phyloP scores from a whole-genome alignment of 2,113 vertebrate genomes.

The Alouatta palliata region DNA sequence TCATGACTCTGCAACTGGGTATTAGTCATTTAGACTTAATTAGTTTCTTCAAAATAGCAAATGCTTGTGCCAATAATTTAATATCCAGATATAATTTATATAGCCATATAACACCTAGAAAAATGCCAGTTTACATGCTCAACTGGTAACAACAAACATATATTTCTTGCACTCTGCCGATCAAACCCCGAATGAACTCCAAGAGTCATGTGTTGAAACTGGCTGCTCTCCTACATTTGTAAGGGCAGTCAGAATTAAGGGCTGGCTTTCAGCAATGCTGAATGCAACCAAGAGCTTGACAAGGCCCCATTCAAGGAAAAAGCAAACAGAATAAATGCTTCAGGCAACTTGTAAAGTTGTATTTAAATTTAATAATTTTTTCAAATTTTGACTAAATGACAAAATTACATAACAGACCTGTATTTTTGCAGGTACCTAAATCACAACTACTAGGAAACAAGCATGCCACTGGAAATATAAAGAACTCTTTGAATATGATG shows the following conservation, averaged over 20 bases:
- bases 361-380: neutral
- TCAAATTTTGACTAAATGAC: neutral
- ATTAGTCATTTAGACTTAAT: conserved; percentile 68
- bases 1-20: conserved; percentile 59
- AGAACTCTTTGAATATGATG: neutral
- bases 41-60: conserved; percentile 62
- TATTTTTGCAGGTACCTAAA: neutral
- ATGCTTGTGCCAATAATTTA: neutral
- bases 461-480: neutral
- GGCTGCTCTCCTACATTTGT: neutral
- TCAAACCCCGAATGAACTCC: conserved; percentile 59
- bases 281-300: neutral
- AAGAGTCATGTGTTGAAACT: conserved; percentile 16
- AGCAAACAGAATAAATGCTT: neutral
- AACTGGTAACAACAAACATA: neutral
- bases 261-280: neutral
- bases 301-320: conserved; percentile 7
- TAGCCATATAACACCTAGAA: conserved; percentile 22
- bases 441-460: conserved; percentile 11
- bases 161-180: conserved; percentile 22
- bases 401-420: neutral
- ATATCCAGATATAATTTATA: conserved; percentile 18
- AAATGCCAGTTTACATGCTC: neutral
- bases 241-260: conserved; percentile 25
- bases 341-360: neutral